Conservation (phyloP, 2,797 vertebrate species). For the Paedocypris micromegethes region DNA sequence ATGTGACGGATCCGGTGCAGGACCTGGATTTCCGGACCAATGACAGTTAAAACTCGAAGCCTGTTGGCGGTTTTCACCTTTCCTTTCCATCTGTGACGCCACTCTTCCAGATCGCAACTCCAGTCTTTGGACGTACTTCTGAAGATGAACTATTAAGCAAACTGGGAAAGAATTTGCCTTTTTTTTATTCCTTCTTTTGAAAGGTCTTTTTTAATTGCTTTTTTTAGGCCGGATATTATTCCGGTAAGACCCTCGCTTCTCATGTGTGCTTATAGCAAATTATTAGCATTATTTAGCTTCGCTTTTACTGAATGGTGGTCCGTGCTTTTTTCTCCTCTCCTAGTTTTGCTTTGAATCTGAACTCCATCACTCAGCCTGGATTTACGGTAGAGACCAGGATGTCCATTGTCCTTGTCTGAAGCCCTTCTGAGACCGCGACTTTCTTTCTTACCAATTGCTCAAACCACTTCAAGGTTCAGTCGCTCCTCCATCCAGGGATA, state of each 20-base stretch:
- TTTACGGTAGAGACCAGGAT: constrained; percentile 32
- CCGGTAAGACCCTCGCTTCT: not conserved
- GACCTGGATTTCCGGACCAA: constrained; percentile 27
- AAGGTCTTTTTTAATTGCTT: not conserved
- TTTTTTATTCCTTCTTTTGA: constrained; percentile 10
- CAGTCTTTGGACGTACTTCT: constrained; percentile 11
- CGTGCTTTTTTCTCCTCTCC: constrained; percentile 18
- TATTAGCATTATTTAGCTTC: too few species aligned
- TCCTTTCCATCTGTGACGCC: not conserved
- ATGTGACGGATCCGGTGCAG: constrained; percentile 23
- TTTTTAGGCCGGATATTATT: constrained; percentile 10
- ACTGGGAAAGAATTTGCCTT: not conserved
- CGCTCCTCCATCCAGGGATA: constrained; percentile 74
- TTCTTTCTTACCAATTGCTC: constrained; percentile 34
- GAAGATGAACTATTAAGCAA: constrained; percentile 18
- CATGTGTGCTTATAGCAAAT: too few species aligned
- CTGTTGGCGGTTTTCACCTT: not conserved
- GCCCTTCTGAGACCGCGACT: constrained; percentile 29
- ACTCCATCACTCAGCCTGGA: constrained; percentile 38
- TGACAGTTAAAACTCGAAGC: constrained; percentile 6
- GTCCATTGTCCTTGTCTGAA: constrained; percentile 23
- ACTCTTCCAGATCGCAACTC: constrained; percentile 8
- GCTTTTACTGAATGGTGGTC: constrained; percentile 7
- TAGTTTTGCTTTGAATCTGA: constrained; percentile 27
- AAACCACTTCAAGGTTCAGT: constrained; percentile 63